Percentiles rank a stretch among this genome's conserved stretches.
Conservation (phyloP, 2,797 vertebrate species). For the Squalus acanthias region DNA sequence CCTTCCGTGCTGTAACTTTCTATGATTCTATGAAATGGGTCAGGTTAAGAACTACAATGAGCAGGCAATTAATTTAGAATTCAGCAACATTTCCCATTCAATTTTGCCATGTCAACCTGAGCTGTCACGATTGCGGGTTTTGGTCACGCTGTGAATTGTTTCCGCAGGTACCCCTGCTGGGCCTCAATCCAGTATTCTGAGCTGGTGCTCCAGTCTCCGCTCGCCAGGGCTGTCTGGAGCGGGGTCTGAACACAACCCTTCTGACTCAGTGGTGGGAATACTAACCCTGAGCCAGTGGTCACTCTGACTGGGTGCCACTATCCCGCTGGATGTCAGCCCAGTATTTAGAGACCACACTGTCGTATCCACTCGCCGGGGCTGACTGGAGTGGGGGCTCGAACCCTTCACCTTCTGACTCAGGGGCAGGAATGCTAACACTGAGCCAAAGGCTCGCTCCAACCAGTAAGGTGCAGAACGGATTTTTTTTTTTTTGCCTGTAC, state of each 20-base stretch:
- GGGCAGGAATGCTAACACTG: background rate
- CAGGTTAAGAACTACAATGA: background rate
- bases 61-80: background rate
- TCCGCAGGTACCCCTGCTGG: background rate
- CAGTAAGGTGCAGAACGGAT: background rate
- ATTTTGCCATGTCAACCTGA: background rate
- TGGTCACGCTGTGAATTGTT: background rate
- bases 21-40: too few relatives aligned
- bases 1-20: too few relatives aligned
- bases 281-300: background rate
- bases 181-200: background rate
- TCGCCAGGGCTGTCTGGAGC: background rate
- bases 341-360: background rate
- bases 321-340: background rate
- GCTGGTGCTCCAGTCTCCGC: background rate
- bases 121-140: background rate
- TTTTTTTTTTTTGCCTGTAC: background rate
- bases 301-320: background rate
- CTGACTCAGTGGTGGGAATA: background rate
- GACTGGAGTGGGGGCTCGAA: too few relatives aligned
- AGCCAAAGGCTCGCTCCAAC: background rate
- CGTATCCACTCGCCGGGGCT: background rate
- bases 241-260: background rate
- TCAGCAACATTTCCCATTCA: background rate
- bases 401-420: background rate